A percentile compares a stretch with the other conserved stretches of the same genome.
Conservation (phyloP, 2,797 vertebrate genomes). For the Phalanger gymnotis region DNA sequence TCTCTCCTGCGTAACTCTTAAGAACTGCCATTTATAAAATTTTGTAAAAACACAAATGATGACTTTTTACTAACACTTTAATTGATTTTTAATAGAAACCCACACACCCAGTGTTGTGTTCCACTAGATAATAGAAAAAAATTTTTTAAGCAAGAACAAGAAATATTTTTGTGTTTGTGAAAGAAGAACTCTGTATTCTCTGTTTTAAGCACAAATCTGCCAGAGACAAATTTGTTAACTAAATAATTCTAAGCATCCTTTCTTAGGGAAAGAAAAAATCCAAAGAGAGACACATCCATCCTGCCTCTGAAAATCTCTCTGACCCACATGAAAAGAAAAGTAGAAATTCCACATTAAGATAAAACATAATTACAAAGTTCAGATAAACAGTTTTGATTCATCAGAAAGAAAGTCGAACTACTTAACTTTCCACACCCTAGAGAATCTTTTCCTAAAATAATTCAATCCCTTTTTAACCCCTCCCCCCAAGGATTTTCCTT, state of each 20-base stretch:
- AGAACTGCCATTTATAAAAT: slow-evolving; percentile 65
- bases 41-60: slow-evolving; percentile 71
- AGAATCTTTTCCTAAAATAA: not conserved
- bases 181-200: not conserved
- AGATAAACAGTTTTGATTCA: not conserved
- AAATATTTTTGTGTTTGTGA: not conserved
- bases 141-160: not conserved
- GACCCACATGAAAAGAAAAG: not conserved
- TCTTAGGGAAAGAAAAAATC: not conserved
- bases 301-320: not conserved
- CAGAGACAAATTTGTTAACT: not conserved
- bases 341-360: not conserved
- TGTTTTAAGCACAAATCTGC: not conserved
- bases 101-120: slow-evolving; percentile 37
- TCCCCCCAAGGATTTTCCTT: not conserved
- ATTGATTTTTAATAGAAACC: slow-evolving; percentile 72
- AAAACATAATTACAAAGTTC: not conserved
- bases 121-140: slow-evolving; percentile 19
- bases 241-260: not conserved
- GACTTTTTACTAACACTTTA: slow-evolving; percentile 72
- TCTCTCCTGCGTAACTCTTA: slow-evolving; percentile 59
- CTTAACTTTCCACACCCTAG: not conserved
- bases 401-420: not conserved
- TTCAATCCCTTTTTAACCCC: not conserved
- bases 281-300: not conserved